A percentile compares a stretch with the other conserved stretches of the same genome.
phyloP scores from a whole-genome alignment of 2,113 vertebrate species.

The Boleophthalmus pectinirostris region DNA sequence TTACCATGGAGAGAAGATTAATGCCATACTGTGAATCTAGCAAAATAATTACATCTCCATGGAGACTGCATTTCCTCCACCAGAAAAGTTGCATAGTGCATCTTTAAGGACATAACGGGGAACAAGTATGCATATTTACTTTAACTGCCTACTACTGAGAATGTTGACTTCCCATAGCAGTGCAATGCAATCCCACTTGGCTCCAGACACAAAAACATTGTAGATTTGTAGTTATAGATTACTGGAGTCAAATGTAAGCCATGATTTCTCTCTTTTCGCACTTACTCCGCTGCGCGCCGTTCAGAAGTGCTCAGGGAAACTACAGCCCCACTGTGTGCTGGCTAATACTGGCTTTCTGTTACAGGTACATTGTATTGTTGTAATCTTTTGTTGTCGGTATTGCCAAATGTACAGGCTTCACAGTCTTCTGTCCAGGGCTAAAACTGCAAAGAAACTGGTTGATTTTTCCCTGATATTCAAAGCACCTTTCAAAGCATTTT shows the following conservation, averaged over 20 bases:
- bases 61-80: no score
- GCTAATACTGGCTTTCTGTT: constrained; percentile 25
- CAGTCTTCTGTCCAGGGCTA: constrained; percentile 24
- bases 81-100: no score
- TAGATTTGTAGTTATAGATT: constrained; percentile 4
- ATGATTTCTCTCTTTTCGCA: constrained; percentile 53
- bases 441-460: background rate
- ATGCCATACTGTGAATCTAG: no score
- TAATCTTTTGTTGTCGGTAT: constrained; percentile 18
- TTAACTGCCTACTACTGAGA: constrained; percentile 36
- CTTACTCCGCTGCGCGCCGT: constrained; percentile 58
- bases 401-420: constrained; percentile 8
- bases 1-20: no score
- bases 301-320: constrained; percentile 80
- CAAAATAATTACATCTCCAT: no score
- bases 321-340: constrained; percentile 65
- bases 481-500: background rate
- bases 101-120: background rate
- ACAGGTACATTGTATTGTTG: background rate
- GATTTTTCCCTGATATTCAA: background rate
- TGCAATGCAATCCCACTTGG: constrained; percentile 1
- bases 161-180: constrained; percentile 21
- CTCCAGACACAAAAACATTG: background rate
- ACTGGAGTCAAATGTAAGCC: constrained; percentile 58
- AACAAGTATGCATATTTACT: constrained; percentile 10